Conservation (phyloP, 1,140 invertebrate genomes). For the Cryptotermes secundus region DNA sequence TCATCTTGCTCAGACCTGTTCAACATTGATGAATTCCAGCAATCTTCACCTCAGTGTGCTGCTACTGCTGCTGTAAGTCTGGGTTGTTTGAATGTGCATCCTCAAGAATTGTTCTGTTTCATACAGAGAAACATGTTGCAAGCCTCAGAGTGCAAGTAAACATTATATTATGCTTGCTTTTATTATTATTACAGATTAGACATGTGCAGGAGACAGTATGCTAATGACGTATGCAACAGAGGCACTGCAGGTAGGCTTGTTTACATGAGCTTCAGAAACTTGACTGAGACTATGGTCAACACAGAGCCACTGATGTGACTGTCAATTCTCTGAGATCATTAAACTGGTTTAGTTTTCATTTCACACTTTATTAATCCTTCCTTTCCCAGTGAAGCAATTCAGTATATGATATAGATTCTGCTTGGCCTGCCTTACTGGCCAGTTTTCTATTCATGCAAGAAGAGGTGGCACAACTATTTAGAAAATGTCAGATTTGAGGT, state of each 20-base stretch:
- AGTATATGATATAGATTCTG: no score
- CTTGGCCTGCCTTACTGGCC: no score
- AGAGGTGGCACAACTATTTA: no score
- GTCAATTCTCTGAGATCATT: neutral
- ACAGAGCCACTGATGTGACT: neutral
- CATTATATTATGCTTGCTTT: conserved; percentile 36
- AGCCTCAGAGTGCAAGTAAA: neutral
- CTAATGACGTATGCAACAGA: conserved; percentile 93
- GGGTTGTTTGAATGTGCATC: neutral
- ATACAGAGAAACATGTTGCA: neutral
- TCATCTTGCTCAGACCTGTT: neutral
- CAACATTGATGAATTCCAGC: neutral
- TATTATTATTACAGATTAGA: conserved; percentile 81
- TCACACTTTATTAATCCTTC: neutral
- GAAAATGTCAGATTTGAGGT: no score
- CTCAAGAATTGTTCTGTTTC: neutral
- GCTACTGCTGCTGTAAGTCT: neutral
- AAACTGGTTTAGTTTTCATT: neutral
- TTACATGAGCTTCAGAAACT: neutral
- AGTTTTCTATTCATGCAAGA: no score
- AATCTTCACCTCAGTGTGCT: neutral
- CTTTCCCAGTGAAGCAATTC: no score
- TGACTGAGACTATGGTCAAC: neutral
- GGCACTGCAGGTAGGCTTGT: conserved; percentile 82
- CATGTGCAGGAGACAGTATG: conserved; percentile 95